Percentiles rank a stretch among this genome's conserved stretches.
Conservation (phyloP, 2,113 vertebrate genomes). For the Hassar affinis region DNA sequence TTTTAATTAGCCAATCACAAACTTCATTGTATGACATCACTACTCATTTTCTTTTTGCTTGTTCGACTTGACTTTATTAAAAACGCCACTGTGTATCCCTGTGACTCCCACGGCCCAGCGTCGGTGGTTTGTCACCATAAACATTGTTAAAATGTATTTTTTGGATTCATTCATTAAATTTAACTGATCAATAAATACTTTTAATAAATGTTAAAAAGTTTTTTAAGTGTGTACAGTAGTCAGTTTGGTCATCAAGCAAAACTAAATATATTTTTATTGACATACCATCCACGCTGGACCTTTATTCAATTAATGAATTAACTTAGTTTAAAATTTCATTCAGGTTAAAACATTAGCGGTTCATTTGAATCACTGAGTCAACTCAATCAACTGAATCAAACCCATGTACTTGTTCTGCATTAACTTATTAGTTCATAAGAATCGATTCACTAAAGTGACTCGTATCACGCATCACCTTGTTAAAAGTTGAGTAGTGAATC, state of each 20-base stretch:
- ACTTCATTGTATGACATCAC: not conserved
- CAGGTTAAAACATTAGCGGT: not conserved
- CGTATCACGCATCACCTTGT: no score
- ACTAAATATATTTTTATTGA: not conserved
- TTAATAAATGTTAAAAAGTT: not conserved
- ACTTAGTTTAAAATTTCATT: no score
- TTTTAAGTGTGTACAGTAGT: not conserved
- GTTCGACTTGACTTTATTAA: not conserved
- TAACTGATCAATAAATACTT: not conserved
- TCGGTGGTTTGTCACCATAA: not conserved
- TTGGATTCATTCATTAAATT: not conserved
- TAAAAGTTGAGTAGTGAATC: no score
- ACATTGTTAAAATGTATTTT: not conserved
- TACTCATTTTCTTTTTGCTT: not conserved
- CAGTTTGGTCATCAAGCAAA: not conserved
- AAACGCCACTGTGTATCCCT: not conserved
- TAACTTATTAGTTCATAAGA: not conserved
- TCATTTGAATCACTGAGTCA: not conserved
- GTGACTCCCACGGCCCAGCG: not conserved
- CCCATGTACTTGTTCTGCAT: no score
- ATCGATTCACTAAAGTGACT: not conserved
- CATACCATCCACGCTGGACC: not conserved
- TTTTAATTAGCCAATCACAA: not conserved
- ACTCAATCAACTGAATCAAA: not conserved
- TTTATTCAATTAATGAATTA: no score